phyloP scores from a whole-genome alignment of 2,888 invertebrate species.

The Agonopterix alstromeriana region DNA sequence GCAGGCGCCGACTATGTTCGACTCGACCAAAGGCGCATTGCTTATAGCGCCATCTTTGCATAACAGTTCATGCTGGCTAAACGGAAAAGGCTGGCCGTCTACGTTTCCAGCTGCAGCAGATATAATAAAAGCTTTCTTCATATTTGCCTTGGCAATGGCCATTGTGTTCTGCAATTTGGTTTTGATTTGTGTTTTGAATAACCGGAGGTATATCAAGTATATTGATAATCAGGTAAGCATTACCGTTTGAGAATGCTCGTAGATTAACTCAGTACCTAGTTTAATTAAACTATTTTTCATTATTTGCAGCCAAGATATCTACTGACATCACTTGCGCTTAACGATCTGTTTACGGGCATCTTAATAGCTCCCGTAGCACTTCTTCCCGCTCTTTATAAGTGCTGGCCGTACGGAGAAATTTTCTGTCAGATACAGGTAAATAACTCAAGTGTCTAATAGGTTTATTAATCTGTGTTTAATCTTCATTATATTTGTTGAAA shows the following conservation, averaged over 20 bases:
- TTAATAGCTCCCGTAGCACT: constrained; percentile 91
- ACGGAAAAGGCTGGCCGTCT: constrained; percentile 79
- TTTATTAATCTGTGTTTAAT: too few relatives aligned
- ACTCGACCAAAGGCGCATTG: constrained; percentile 81
- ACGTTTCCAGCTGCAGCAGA: constrained; percentile 82
- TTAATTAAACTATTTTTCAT: neutral
- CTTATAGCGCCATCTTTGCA: constrained; percentile 87
- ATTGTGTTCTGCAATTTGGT: constrained; percentile 88
- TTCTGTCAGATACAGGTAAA: constrained; percentile 93
- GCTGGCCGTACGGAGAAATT: constrained; percentile 94
- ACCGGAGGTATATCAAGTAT: constrained; percentile 88
- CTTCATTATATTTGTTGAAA: too few relatives aligned
- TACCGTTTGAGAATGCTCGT: too few relatives aligned
- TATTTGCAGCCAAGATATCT: constrained; percentile 87
- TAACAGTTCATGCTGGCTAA: constrained; percentile 89
- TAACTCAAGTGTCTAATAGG: constrained; percentile 15
- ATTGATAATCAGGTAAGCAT: constrained; percentile 89
- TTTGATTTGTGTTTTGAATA: constrained; percentile 89
- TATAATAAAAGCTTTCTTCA: constrained; percentile 85
- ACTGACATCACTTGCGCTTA: constrained; percentile 90
- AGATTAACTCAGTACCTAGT: too few relatives aligned
- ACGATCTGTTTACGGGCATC: constrained; percentile 91
- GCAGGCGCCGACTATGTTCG: constrained; percentile 77
- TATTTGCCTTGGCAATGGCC: constrained; percentile 85
- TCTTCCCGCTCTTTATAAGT: constrained; percentile 88